phyloP scores from a whole-genome alignment of 1,140 invertebrate species.

The Meloidogyne hapla region DNA sequence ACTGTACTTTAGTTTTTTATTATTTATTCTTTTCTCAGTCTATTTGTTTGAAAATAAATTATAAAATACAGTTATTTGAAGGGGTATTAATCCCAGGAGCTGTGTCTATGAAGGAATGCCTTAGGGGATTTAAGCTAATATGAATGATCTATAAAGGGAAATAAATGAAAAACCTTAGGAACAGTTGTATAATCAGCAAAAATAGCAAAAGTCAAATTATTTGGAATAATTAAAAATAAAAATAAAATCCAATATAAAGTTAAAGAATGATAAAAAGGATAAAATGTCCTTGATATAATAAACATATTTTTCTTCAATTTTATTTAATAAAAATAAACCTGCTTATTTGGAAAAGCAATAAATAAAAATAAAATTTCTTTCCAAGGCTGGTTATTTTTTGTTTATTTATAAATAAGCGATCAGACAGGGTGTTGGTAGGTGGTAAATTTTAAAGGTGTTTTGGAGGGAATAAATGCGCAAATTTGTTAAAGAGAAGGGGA shows the following conservation, averaged over 20 bases:
- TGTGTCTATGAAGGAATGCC: no score
- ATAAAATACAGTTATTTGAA: no score
- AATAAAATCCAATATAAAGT: neutral
- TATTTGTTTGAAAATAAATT: no score
- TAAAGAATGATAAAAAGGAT: neutral
- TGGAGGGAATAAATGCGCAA: neutral
- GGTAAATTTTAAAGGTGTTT: neutral
- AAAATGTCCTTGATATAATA: neutral
- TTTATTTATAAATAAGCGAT: neutral
- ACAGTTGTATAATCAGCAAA: slow-evolving; percentile 11
- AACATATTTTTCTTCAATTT: neutral
- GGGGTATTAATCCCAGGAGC: no score
- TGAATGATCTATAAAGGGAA: no score
- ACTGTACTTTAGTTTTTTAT: no score
- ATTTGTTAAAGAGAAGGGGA: neutral
- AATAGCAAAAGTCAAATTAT: neutral
- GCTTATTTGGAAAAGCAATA: neutral
- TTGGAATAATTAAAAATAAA: neutral
- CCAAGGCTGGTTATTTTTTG: neutral
- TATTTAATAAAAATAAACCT: neutral
- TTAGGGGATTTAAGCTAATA: no score
- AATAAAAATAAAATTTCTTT: neutral
- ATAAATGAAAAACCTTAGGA: slow-evolving; percentile 18
- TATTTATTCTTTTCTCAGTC: no score
- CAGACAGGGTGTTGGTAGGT: neutral